A percentile compares a stretch with the other conserved stretches of the same genome.
Conservation (phyloP, 2,888 invertebrate genomes). For the Lasius fuliginosus region DNA sequence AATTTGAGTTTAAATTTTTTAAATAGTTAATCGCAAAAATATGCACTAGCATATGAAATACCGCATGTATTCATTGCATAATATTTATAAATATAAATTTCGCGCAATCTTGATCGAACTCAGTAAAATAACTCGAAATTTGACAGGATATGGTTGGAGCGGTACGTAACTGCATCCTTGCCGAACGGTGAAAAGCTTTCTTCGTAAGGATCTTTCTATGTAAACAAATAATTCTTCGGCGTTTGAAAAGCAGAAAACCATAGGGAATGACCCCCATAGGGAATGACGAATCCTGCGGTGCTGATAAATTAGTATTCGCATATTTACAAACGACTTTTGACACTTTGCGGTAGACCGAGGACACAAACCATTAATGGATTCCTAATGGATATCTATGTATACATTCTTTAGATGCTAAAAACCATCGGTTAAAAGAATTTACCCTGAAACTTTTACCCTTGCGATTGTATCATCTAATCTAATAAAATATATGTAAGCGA, state of each 20-base stretch:
- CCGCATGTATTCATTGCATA: background rate
- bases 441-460: conserved; percentile 24
- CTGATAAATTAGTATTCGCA: conserved; percentile 80
- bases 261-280: conserved; percentile 71
- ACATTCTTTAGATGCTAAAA: conserved; percentile 23
- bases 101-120: background rate
- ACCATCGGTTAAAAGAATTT: conserved; percentile 2
- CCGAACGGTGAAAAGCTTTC: background rate
- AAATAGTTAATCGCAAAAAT: background rate
- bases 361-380: conserved; percentile 71
- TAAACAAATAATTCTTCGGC: conserved; percentile 73
- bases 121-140: background rate
- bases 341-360: conserved; percentile 79
- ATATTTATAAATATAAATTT: background rate
- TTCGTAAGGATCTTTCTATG: background rate
- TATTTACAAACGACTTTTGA: conserved; percentile 72
- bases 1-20: background rate
- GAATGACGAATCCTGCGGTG: conserved; percentile 73
- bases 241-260: conserved; percentile 63
- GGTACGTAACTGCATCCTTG: background rate
- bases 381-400: conserved; percentile 77
- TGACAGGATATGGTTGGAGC: background rate
- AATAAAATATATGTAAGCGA: background rate
- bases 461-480: conserved; percentile 5
- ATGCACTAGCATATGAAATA: background rate